These are phyloP conservation scores for Microtus pennsylvanicus DNA, from an alignment of 2,113 vertebrate species.

Conservation along the genomic window DNA sequence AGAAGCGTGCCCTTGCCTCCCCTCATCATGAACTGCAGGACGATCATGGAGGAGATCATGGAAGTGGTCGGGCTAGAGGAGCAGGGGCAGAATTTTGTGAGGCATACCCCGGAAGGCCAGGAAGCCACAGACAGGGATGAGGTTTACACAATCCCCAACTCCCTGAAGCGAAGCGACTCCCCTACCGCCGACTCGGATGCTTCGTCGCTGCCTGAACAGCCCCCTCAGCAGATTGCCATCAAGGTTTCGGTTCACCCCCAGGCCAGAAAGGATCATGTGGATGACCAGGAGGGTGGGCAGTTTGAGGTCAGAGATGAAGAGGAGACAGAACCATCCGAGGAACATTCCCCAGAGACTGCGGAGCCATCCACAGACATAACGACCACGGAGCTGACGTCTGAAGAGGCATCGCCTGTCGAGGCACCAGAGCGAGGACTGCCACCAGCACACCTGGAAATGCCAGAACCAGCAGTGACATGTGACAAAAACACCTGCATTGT, in stretches of 20 bases:
- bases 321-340: slow-evolving; percentile 76
- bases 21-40: slow-evolving; percentile 99
- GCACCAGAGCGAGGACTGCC: background rate
- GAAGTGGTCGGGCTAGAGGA: slow-evolving; percentile 98
- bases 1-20: slow-evolving; percentile 97
- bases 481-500: slow-evolving; percentile 88
- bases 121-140: slow-evolving; percentile 86
- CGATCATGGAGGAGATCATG: slow-evolving; percentile 99
- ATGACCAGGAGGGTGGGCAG: slow-evolving; percentile 85
- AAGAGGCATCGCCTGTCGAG: slow-evolving; percentile 60
- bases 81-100: slow-evolving; percentile 95
- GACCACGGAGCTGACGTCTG: slow-evolving; percentile 58
- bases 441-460: slow-evolving; percentile 67
- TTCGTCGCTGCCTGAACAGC: slow-evolving; percentile 94
- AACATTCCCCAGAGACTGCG: slow-evolving; percentile 77
- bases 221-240: slow-evolving; percentile 97
- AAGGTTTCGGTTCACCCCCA: slow-evolving; percentile 95
- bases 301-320: slow-evolving; percentile 84
- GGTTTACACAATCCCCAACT: slow-evolving; percentile 92
- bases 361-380: slow-evolving; percentile 78
- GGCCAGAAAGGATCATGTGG: slow-evolving; percentile 84
- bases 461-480: slow-evolving; percentile 71
- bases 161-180: slow-evolving; percentile 92
- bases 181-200: slow-evolving; percentile 94
- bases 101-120: slow-evolving; percentile 91